phyloP scores from a whole-genome alignment of 2,888 invertebrate species.

The Chesias legatella region DNA sequence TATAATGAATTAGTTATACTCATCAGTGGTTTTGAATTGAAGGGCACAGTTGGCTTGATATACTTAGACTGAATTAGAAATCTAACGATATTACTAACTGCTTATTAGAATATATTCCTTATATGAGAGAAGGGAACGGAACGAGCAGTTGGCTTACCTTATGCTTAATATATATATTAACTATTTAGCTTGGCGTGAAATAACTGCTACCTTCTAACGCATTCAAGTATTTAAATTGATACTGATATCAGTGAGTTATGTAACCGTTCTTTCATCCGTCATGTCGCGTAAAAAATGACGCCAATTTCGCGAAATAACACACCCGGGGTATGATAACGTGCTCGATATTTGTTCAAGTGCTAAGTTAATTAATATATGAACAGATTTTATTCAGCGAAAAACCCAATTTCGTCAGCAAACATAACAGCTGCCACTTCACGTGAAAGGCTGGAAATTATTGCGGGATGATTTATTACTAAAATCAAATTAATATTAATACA shows the following conservation, averaged over 20 bases:
- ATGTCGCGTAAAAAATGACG: slow-evolving; percentile 35
- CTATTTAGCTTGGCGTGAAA: no score
- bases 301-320: slow-evolving; percentile 43
- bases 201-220: no score
- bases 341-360: slow-evolving; percentile 45
- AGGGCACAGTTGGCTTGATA: no score
- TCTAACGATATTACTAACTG: no score
- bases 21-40: no score
- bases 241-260: not conserved
- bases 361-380: slow-evolving; percentile 55
- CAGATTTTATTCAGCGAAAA: slow-evolving; percentile 55
- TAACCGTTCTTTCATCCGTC: slow-evolving; percentile 7
- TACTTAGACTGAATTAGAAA: no score
- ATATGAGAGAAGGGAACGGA: no score
- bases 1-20: no score
- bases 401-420: slow-evolving; percentile 58
- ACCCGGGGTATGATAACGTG: slow-evolving; percentile 35
- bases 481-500: slow-evolving; percentile 14
- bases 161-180: no score
- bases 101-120: no score
- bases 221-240: no score
- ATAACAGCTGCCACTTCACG: slow-evolving; percentile 35
- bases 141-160: no score
- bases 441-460: slow-evolving; percentile 38
- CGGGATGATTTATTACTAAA: slow-evolving; percentile 36